Base-by-base conservation (phyloP, 1,140 invertebrate genomes). In the Rhyzopertha dominica region DNA sequence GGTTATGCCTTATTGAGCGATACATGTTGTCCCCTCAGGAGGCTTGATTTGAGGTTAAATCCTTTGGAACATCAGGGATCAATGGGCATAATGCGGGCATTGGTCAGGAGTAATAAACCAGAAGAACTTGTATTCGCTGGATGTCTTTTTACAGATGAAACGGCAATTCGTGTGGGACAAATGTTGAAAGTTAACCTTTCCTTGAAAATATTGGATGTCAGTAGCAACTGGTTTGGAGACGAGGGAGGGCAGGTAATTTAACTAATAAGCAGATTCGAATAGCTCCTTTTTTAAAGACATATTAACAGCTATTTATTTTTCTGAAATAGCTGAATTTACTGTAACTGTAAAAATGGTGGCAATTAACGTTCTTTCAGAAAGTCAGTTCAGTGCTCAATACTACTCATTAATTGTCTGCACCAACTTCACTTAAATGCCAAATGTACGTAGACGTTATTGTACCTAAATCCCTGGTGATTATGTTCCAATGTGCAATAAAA, bases 1-100 rank as follows among this genome's bases (percentile, higher is more conserved):
- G 49, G 51, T 29, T 63, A 48, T 39, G 59, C 56, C 1, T 45
- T 66, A 9, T 45, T 56, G 7, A 30, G 51, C 28, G 24, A 43
- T 8, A 43, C 41, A 13, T 59, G 47, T 5, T 53, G 49, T 31
- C 47, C 54, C n/a, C 39, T 67, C 12, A 45, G 51, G 14, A 44
- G 53, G n/a, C 38, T 70, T 12, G 57, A 66, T 41, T 39, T 70
- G 10, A 53, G 56, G 44, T 44, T 68, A 9, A 69, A 69, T 49
- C 60, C 66, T 22, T 54, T 70, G 31, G 54, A 51, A n/a, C 54
- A 62, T 26, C 47, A 56, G 3, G 66, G 68, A 3, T 49, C 51
- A 1, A 58, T 65, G 54, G 58, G 55, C 1, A 56, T 70, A 22
- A 51, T 67, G 26, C 49, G 60, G 28, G 55, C 61, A 2, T 28